These are phyloP conservation scores for Brachionichthys hirsutus DNA, from an alignment of 2,113 vertebrate genomes.

Conservation along the genomic window DNA sequence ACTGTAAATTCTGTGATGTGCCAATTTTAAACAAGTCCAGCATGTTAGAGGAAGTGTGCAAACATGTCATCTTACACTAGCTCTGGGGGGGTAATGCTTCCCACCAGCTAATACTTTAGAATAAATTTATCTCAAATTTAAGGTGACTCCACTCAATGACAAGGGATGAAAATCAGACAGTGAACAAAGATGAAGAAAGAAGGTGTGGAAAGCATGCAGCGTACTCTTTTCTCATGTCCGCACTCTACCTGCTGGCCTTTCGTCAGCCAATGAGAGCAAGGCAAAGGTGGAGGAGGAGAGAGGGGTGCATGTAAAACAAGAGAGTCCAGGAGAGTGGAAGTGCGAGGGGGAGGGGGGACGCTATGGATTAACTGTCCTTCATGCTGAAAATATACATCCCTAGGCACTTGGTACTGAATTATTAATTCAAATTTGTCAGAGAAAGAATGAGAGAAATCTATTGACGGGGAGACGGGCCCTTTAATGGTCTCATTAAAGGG, in stretches of 20 bases:
- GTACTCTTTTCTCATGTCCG: conserved; percentile 57
- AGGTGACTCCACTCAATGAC: conserved; percentile 37
- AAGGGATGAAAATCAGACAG: conserved; percentile 19
- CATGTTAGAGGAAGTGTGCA: conserved; percentile 51
- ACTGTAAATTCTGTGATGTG: conserved; percentile 20
- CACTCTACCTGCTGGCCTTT: conserved; percentile 50
- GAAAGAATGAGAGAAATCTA: conserved; percentile 81
- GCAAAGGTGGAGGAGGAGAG: conserved; percentile 23
- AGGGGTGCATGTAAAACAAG: conserved; percentile 26
- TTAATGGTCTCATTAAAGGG: conserved; percentile 82
- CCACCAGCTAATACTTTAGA: conserved; percentile 29
- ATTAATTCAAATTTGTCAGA: conserved; percentile 86
- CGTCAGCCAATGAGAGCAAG: conserved; percentile 56
- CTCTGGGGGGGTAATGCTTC: conserved; percentile 27
- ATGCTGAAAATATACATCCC: conserved; percentile 83
- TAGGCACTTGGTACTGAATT: conserved; percentile 80
- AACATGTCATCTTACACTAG: conserved; percentile 66
- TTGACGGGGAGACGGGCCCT: conserved; percentile 77
- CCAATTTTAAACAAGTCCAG: conserved; percentile 35
- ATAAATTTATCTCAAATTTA: conserved; percentile 62
- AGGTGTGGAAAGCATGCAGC: conserved; percentile 28
- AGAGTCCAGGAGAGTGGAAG: conserved; percentile 17
- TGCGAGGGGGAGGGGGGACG: conserved; percentile 48
- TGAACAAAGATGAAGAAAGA: conserved; percentile 45
- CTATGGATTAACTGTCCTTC: conserved; percentile 88